These are phyloP conservation scores for Ferrisia virgata DNA, from an alignment of 2,888 invertebrate genomes.

Conservation along the genomic window DNA sequence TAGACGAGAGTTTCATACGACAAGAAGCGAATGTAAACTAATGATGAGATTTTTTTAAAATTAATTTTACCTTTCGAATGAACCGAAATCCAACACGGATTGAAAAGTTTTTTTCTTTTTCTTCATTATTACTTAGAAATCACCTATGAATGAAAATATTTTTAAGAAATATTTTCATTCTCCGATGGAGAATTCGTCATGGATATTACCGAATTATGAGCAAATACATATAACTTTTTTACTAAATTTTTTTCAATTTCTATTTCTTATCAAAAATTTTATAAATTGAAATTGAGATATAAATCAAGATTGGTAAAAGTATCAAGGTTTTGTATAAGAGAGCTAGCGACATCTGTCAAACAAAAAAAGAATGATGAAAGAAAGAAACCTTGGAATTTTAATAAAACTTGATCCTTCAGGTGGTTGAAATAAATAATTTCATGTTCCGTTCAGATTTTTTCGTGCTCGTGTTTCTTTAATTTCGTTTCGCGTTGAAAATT, in stretches of 20 bases:
- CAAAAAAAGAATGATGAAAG: background rate
- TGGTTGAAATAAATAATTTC: too few species aligned
- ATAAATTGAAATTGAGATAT: background rate
- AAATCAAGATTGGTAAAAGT: background rate
- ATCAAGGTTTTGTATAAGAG: background rate
- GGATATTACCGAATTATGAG: background rate
- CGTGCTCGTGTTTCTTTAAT: too few species aligned
- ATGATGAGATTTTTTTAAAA: background rate
- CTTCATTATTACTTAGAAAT: background rate
- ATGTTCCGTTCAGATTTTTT: background rate
- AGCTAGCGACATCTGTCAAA: background rate
- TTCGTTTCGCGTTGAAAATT: too few species aligned
- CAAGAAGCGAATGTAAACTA: background rate
- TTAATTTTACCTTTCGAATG: background rate
- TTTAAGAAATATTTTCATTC: background rate
- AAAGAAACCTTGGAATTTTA: background rate
- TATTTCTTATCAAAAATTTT: background rate
- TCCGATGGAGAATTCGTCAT: background rate
- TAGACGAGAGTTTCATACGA: background rate
- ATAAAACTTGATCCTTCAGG: background rate
- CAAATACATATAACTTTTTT: background rate
- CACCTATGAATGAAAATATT: background rate
- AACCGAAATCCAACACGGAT: background rate
- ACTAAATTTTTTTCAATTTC: background rate
- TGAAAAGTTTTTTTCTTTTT: constrained; percentile 13